A percentile compares a stretch with the other conserved stretches of the same genome.
These are phyloP conservation scores for Lophura nycthemera DNA, from an alignment of 2,113 vertebrate species.

Conservation along the genomic window DNA sequence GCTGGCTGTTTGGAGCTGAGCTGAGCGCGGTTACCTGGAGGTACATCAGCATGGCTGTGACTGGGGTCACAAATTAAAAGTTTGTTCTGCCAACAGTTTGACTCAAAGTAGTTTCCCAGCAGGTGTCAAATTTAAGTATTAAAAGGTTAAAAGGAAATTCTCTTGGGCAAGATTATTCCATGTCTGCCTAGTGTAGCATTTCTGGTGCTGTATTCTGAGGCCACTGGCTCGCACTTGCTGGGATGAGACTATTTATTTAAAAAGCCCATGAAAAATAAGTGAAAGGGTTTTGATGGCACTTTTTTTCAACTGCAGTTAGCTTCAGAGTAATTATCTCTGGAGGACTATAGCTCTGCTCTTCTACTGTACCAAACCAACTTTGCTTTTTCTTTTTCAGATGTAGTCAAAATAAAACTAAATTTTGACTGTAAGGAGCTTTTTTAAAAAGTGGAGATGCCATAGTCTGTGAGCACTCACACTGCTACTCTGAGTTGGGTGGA, in stretches of 20 bases:
- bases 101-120: neutral
- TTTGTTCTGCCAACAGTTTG: neutral
- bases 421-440: neutral
- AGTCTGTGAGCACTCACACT: neutral
- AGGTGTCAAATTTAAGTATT: neutral
- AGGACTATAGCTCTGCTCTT: constrained; percentile 24
- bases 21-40: neutral
- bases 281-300: neutral
- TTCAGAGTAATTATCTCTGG: constrained; percentile 52
- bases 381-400: neutral
- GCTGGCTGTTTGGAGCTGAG: neutral
- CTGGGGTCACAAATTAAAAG: accelerated
- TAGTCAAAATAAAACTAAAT: neutral
- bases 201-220: neutral
- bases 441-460: neutral
- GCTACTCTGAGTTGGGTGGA: neutral
- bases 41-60: neutral
- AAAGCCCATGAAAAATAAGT: neutral
- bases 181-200: neutral
- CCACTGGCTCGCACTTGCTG: accelerated
- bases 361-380: neutral
- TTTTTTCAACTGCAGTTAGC: constrained; percentile 38
- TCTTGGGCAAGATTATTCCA: neutral
- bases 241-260: neutral
- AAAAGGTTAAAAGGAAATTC: neutral